Percentiles rank a stretch among this genome's conserved stretches.
Evolutionary conservation across 2,113 vertebrate species (phyloP).

Genomic region (Ammospiza nelsoni): DNA sequence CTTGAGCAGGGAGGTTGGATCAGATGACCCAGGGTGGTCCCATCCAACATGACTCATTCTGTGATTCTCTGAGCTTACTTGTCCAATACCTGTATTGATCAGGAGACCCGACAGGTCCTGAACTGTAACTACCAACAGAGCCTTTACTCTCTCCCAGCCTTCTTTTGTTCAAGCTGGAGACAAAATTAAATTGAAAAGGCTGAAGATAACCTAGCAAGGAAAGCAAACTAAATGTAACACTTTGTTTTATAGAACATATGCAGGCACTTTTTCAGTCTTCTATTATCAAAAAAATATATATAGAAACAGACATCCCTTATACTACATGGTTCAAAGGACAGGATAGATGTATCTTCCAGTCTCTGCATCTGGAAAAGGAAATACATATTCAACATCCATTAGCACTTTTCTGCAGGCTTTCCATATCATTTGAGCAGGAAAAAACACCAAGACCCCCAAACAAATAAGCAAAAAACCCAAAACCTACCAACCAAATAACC

Average conservation of each 20-base stretch:
- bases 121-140: background rate
- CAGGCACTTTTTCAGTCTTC: background rate
- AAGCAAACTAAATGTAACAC: background rate
- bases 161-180: background rate
- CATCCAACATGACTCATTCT: background rate
- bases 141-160: background rate
- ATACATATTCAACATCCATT: background rate
- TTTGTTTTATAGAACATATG: background rate
- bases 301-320: background rate
- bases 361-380: background rate
- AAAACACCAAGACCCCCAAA: background rate
- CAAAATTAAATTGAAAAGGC: background rate
- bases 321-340: background rate
- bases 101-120: background rate
- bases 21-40: background rate
- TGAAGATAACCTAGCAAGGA: background rate
- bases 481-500: accelerated
- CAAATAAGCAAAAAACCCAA: background rate
- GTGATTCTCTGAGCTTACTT: background rate
- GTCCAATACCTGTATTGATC: background rate
- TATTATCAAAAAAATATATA: background rate
- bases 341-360: background rate
- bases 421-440: background rate
- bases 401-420: background rate
- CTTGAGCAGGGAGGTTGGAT: background rate